A percentile compares a stretch with the other conserved stretches of the same genome.
Conservation (phyloP, 2,797 vertebrate genomes). For the Tangara arthus region DNA sequence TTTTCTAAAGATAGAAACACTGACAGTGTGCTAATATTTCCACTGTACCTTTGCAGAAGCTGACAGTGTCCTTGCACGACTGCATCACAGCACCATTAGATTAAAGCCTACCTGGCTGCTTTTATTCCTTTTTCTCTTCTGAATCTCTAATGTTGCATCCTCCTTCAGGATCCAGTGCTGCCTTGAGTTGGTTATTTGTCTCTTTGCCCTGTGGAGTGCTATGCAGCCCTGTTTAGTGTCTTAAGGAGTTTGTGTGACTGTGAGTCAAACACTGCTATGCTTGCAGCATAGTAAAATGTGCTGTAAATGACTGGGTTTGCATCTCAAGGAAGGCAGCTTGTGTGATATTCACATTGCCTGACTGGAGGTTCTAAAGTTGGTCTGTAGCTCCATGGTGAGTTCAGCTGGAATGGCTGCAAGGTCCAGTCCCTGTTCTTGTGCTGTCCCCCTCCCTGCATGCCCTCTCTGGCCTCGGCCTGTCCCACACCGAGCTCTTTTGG, state of each 20-base stretch:
- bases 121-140: constrained; percentile 3
- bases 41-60: constrained; percentile 7
- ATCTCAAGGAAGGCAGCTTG: background rate
- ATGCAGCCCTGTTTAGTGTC: background rate
- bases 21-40: background rate
- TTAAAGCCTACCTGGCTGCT: background rate
- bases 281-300: background rate
- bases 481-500: background rate
- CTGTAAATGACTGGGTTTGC: background rate
- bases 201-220: background rate
- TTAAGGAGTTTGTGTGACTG: background rate
- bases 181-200: background rate
- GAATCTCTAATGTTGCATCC: background rate
- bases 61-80: constrained; percentile 7
- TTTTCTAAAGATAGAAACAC: constrained; percentile 51
- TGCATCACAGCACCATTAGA: background rate
- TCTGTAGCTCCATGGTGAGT: background rate
- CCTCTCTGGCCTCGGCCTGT: background rate
- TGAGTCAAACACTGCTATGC: background rate
- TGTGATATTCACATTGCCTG: background rate
- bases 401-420: accelerated
- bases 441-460: background rate
- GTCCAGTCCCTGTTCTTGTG: accelerated
- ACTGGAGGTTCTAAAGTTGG: background rate
- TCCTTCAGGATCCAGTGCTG: background rate